Evolutionary conservation across 2,888 invertebrate species (phyloP), one percentile per base, ranked within the genome.

Genomic region (Micropterix aruncella): DNA sequence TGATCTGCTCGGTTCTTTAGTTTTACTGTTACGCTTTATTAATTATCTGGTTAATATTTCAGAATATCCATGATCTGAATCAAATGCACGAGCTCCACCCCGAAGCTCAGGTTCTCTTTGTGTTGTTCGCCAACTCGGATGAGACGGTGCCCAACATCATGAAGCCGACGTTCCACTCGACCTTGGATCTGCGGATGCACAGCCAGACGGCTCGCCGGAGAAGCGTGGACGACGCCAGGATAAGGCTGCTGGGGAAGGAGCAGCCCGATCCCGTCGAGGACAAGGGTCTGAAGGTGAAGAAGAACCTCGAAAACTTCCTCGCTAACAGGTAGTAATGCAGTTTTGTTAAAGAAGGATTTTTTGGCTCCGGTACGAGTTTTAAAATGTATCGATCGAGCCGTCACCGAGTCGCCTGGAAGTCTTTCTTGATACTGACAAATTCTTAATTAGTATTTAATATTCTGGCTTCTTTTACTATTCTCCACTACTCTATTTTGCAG

Each of bases 1-100:
- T 15, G 16, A 15, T 15, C 12, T 3, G n/a, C 4, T 38, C 16
- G 38, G 38, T 12, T 40, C 4, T 15, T 5, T 38, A 16, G 37
- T 37, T 36, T 19, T 42, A 3, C 4, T 1, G 16, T 5, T 39
- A 16, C 5, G n/a, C 5, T 7, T 15, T 14, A 4, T 14, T 7
- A 5, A 14, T n/a, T 4, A 14, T 7, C 38, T 4, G 5, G 18
- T 12, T 44, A 16, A 19, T 18, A 17, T 58, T 56, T 18, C 60
- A 71, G 71, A 68, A 67, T 50, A 67, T 68, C 50, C 56, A 70
- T n/a, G 70, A 71, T 48, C 60, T 71, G 3, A 63, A 66, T 44
- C 71, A 70, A 52, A 55, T 65, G 16, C 69, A 66, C 42, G 66
- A 69, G 42, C 51, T 69, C 16, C 61, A 67, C 49, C 57, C 63